Evolutionary conservation across 2,888 invertebrate genomes (phyloP), one percentile per base, ranked within the genome.

Genomic region (Andrena bucephala): DNA sequence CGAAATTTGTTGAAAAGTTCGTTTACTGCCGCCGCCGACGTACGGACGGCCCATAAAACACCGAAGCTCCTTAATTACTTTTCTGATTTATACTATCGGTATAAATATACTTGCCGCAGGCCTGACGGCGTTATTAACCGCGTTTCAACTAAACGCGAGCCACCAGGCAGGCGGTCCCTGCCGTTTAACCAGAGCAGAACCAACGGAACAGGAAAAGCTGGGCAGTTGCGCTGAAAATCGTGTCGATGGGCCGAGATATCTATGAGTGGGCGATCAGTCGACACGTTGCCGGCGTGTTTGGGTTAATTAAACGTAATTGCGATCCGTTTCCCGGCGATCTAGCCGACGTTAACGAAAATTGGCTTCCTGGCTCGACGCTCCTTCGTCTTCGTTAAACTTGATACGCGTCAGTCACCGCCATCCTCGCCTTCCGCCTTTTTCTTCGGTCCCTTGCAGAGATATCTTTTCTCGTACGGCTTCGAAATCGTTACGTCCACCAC

Each of bases 301-400:
- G 77, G 83, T 88, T 87, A 90, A 91, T 91, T 90, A 87, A 89
- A 90, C 87, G 83, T 87, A 88, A 90, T 89, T 88, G 84, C 85
- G 78, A 86, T 86, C 87, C 72, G 85, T 89, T 90, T 88, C 86
- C 82, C 63, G 76, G 71, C 84, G 78, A 81, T 60, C 60, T 69
- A 63, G 27, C 62, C 81, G 82, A 85, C 83, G 81, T 70, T 83
- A 77, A 82, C 76, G 84, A 84, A 85, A 89, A 89, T 84, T 87
- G 83, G 77, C 86, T 84, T 78, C 78, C 72, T 36, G 66, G 54
- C 16, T 36, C 50, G 60, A 76, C 52, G 48, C 75, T 86, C 79
- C 69, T 86, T 54, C 72, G 81, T 85, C 85, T 83, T 86, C 84
- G 70, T 87, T 84, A 71, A 65, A 60, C 31, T 66, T 68, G 76